Evolutionary conservation across 2,113 vertebrate genomes (phyloP), one percentile per base, ranked within the genome.

Genomic region (Leucoraja erinaceus): DNA sequence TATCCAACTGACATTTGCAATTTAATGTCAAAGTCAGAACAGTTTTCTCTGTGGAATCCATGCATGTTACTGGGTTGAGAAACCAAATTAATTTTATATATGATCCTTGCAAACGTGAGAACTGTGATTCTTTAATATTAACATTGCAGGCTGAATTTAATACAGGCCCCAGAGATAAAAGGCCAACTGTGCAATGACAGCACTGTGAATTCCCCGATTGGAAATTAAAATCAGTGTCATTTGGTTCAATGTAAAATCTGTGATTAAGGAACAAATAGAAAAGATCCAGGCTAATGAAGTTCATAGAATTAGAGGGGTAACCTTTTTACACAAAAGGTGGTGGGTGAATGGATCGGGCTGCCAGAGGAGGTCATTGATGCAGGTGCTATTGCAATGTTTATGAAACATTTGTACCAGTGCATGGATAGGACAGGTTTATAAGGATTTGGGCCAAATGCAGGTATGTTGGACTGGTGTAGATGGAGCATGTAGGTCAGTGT

Each of bases 141-240:
- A 63, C 14, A 18, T 14, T n/a, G 59, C 12, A n/a, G 83, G 59
- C 59, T 88, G 83, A 88, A 88, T 63, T 66, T 14, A 66, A 8
- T 63, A 86, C 81, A 86, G 54, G 8, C 81, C 81, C 81, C 28
- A n/a, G 56, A 86, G 56, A 56, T 86, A 61, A 86, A 86, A 86
- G 81, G 56, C 54, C 81, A 47, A 86, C 22, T n/a, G 81, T 86
- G 83, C 25, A 63, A 16, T 18, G 28, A 31, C 56, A 61, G 59
- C 59, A 86, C 25, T 59, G 16, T 28, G 59, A 88, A 88, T 88
- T 28, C 5, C 28, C 59, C 47, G 7, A 6, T 8, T 22, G 28
- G 14, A 88, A 63, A 88, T 88, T 31, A 63, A 61, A 88, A 63
- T 66, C 14, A 12, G 63, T 22, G 20, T 91, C 68, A 47, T 72